Percentiles rank a stretch among this genome's conserved stretches.
phyloP scores from a whole-genome alignment of 2,113 vertebrate genomes.

The Seriola rivoliana region DNA sequence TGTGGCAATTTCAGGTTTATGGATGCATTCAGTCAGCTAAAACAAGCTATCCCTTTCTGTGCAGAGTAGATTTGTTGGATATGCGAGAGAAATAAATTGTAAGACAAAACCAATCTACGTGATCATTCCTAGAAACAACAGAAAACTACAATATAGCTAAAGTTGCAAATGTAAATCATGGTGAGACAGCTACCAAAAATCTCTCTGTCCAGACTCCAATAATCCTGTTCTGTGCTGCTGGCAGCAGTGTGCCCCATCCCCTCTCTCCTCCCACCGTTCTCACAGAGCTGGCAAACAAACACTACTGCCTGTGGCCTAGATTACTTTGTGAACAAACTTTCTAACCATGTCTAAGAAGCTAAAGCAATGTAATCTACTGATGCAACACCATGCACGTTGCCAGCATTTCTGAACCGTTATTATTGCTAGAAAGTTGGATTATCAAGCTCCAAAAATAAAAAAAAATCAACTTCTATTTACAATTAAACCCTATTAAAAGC shows the following conservation, averaged over 20 bases:
- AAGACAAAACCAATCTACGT: constrained; percentile 1
- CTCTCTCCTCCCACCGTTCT: constrained; percentile 63
- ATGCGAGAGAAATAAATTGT: neutral
- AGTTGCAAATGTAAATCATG: constrained; percentile 55
- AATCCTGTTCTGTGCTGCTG: constrained; percentile 59
- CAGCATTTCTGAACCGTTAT: constrained; percentile 12
- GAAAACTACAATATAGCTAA: constrained; percentile 25
- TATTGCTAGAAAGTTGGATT: constrained; percentile 30
- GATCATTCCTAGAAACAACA: constrained; percentile 11
- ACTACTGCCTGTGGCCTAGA: constrained; percentile 68
- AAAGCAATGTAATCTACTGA: constrained; percentile 53
- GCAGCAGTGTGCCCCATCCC: constrained; percentile 51
- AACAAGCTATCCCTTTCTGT: neutral
- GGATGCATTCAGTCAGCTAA: constrained; percentile 1
- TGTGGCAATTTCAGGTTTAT: constrained; percentile 31
- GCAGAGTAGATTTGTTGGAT: neutral
- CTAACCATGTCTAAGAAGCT: constrained; percentile 37
- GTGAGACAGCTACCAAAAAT: constrained; percentile 45
- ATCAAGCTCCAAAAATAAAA: neutral
- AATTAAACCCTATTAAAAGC: constrained; percentile 8
- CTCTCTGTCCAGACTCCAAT: constrained; percentile 60
- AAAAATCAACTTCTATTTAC: neutral
- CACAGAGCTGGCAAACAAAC: constrained; percentile 58
- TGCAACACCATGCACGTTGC: constrained; percentile 18
- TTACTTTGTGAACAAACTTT: constrained; percentile 65